Conservation (phyloP, 2,888 invertebrate species). For the Anagyrus pseudococci region DNA sequence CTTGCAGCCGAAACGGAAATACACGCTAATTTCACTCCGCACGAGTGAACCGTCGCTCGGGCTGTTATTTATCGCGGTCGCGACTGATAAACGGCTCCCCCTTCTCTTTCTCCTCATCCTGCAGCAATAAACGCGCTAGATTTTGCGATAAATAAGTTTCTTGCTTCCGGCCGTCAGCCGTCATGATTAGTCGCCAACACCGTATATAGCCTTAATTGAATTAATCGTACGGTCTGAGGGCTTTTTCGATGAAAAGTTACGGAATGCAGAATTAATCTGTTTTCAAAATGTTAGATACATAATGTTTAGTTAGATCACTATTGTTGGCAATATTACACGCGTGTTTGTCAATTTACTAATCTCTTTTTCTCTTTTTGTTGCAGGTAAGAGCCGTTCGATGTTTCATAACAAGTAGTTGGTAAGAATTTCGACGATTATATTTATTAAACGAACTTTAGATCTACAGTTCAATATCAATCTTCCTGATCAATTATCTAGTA, state of each 20-base stretch:
- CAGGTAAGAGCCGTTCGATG: constrained; percentile 14
- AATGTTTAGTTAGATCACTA: neutral
- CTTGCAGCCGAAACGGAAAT: constrained; percentile 21
- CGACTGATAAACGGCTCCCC: constrained; percentile 15
- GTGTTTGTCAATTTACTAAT: constrained; percentile 2
- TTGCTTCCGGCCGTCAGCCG: neutral
- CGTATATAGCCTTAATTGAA: too few relatives aligned
- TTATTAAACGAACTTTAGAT: too few relatives aligned
- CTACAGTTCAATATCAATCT: too few relatives aligned
- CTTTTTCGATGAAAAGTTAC: neutral
- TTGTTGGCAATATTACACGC: neutral
- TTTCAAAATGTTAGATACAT: neutral
- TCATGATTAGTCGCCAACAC: constrained; percentile 3
- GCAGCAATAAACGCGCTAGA: constrained; percentile 14
- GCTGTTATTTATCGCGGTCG: constrained; percentile 21
- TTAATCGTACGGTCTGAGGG: too few relatives aligned
- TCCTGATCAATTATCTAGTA: too few relatives aligned
- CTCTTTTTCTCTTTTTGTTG: constrained; percentile 16
- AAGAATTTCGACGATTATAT: too few relatives aligned
- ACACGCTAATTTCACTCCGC: constrained; percentile 30
- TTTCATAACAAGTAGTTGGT: too few relatives aligned
- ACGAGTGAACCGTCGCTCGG: constrained; percentile 12
- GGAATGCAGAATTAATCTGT: neutral
- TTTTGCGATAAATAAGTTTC: constrained; percentile 22
- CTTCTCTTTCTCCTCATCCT: too few relatives aligned